phyloP scores from a whole-genome alignment of 1,140 invertebrate species.

The Hycleus cichorii region DNA sequence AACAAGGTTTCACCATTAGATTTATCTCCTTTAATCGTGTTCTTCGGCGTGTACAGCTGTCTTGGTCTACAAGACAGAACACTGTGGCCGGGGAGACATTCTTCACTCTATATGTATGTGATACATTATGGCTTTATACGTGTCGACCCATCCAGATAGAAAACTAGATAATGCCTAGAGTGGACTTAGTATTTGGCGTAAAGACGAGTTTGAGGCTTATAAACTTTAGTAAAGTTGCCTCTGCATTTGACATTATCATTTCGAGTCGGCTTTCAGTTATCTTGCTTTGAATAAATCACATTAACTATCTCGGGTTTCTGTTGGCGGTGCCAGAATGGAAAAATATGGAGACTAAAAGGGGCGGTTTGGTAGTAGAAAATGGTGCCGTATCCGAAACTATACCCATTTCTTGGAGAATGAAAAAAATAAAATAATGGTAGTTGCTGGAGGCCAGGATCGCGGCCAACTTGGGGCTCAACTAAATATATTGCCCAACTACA shows the following conservation, averaged over 20 bases:
- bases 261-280: slow-evolving; percentile 29
- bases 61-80: slow-evolving; percentile 34
- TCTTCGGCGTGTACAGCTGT: slow-evolving; percentile 34
- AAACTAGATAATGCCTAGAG: slow-evolving; percentile 28
- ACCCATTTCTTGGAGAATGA: slow-evolving; percentile 30
- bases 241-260: slow-evolving; percentile 34
- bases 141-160: slow-evolving; percentile 27
- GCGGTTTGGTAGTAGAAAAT: background rate
- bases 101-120: slow-evolving; percentile 24
- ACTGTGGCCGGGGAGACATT: slow-evolving; percentile 28
- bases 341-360: slow-evolving; percentile 26
- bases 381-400: slow-evolving; percentile 25
- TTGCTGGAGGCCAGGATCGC: slow-evolving; percentile 24
- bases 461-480: slow-evolving; percentile 24
- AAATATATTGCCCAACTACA: slow-evolving; percentile 31
- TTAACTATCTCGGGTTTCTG: slow-evolving; percentile 32
- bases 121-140: slow-evolving; percentile 34
- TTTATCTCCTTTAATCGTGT: slow-evolving; percentile 39
- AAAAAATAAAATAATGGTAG: slow-evolving; percentile 29
- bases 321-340: slow-evolving; percentile 23
- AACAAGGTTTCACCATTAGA: slow-evolving; percentile 40
- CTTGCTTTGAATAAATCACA: slow-evolving; percentile 34
- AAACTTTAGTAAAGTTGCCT: slow-evolving; percentile 32
- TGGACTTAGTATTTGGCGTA: slow-evolving; percentile 22
- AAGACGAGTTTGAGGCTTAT: slow-evolving; percentile 28